Evolutionary conservation across 2,888 invertebrate genomes (phyloP).

Genomic region (Bellardia bayeri): DNA sequence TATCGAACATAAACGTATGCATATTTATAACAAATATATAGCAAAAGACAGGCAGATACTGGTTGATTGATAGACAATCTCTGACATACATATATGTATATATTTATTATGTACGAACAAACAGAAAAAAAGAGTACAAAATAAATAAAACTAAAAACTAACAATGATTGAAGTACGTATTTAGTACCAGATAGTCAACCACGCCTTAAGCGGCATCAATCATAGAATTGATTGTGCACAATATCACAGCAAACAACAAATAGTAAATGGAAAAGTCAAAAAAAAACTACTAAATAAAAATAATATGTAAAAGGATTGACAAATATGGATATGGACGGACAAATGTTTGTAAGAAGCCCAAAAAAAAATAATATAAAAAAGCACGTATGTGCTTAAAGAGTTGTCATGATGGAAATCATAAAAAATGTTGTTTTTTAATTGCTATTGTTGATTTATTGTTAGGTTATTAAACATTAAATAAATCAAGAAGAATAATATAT

Average conservation of each 20-base stretch:
- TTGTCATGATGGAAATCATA: constrained; percentile 3
- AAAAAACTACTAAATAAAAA: constrained; percentile 19
- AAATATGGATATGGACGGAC: constrained; percentile 27
- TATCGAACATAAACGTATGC: constrained; percentile 16
- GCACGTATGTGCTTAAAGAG: not conserved
- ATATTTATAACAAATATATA: constrained; percentile 45
- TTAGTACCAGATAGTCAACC: constrained; percentile 58
- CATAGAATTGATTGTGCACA: constrained; percentile 55
- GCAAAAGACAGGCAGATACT: constrained; percentile 6
- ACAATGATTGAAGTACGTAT: constrained; percentile 60
- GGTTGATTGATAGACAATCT: constrained; percentile 66
- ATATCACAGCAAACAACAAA: constrained; percentile 42
- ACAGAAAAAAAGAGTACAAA: not conserved
- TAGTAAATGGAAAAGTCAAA: constrained; percentile 24
- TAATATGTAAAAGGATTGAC: constrained; percentile 51
- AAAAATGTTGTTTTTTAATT: not conserved
- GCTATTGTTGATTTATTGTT: constrained; percentile 25
- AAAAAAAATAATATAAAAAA: constrained; percentile 2
- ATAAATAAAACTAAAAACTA: constrained; percentile 51
- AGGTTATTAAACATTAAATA: constrained; percentile 2
- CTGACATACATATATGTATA: constrained; percentile 50
- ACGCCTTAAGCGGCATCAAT: constrained; percentile 67
- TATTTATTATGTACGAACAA: constrained; percentile 2
- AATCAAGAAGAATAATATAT: not conserved
- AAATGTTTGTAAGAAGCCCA: constrained; percentile 7